Base-by-base conservation (phyloP, 2,797 vertebrate genomes). In the Epinephelus coioides region DNA sequence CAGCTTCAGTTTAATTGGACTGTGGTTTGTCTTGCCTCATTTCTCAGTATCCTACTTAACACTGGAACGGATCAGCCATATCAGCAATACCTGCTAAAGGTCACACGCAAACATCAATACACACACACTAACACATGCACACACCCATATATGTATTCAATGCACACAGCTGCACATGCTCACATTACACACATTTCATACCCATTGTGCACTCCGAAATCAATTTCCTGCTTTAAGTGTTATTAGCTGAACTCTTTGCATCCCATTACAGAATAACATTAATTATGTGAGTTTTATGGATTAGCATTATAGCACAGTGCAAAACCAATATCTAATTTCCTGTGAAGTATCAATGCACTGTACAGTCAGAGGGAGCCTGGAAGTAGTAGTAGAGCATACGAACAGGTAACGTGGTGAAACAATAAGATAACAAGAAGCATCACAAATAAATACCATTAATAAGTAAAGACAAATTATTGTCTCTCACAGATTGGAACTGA, bases 1-100 rank as follows among this genome's bases (percentile, higher is more conserved):
- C 86, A 82, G 77, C 83, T 88, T 90, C 60, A 46, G 56, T 87
- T 92, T 94, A 94, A 95, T 93, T 94, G 90, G 82, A 86, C 77
- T 84, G 84, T 78, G 83, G 82, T 82, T 91, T 92, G 79, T 86
- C 81, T 73, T 76, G 81, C 71, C 68, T 83, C 63, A 69, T 81
- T 88, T 83, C 83, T 87, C 87, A 76, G 68, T 68, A 78, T 88
- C 73, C 83, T 79, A 86, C 77, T 88, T 88, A 85, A 85, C 87
- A 85, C 70, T 62, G 67, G 68, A 79, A 76, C 71, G 74, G 73
- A 91, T 90, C 75, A 82, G 67, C 82, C 61, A 69, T 80, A 76
- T 87, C 68, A 84, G 86, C 78, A 82, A 70, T 70, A 70, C n/a
- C 55, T 40, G 54, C 7, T 61, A 81, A 88, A 88, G 84, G 84